Evolutionary conservation across 2,113 vertebrate species (phyloP), one percentile per base, ranked within the genome.

Genomic region (Uria lomvia): DNA sequence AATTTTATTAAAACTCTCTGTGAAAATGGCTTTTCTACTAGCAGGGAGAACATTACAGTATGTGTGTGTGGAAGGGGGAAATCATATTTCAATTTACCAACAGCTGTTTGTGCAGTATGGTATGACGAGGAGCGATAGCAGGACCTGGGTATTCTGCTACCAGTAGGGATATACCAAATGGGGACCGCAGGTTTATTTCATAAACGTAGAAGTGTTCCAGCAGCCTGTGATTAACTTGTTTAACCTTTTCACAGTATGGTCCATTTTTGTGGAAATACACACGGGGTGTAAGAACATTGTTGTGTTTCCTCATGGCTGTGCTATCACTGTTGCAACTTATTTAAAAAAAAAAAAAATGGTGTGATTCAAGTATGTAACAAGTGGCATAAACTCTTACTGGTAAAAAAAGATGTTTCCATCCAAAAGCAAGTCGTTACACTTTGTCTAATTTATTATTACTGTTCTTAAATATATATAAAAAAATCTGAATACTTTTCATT

Each of bases 11-110:
- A 43, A 84, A 47, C 27, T 49, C 42, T 55, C 42, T 86, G 59
- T 77, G 13, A 49, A 94, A 92, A 70, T 74, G n/a, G 9, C 43
- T 86, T 95, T 92, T 80, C 38, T 73, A n/a, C 22, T 65, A 62
- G 30, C 30, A 74, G 60, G n/a, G 12, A 88, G 24, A 65, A 49
- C 1, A 4, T 76, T 60, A 17, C 3, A 1, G 17, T 42, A 0
- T 18, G 17, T 42, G 24, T 65, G 32, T 29, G 16, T 66, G 81
- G 70, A 56, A 84, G 30, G 8, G 22, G 27, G 11, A 8, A 81
- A 43, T 27, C 68, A 7, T 79, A 65, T 72, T 83, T 86, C 42
- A 30, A 5, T 95, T 88, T 68, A 88, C 18, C 58, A 71, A 32
- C 22, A 85, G 49, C 40, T 82, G 27, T 79, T 94, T 62, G 23